Evolutionary conservation across 1,140 invertebrate genomes (phyloP), one percentile per base, ranked within the genome.

Genomic region (Bilobella aurantiaca): DNA sequence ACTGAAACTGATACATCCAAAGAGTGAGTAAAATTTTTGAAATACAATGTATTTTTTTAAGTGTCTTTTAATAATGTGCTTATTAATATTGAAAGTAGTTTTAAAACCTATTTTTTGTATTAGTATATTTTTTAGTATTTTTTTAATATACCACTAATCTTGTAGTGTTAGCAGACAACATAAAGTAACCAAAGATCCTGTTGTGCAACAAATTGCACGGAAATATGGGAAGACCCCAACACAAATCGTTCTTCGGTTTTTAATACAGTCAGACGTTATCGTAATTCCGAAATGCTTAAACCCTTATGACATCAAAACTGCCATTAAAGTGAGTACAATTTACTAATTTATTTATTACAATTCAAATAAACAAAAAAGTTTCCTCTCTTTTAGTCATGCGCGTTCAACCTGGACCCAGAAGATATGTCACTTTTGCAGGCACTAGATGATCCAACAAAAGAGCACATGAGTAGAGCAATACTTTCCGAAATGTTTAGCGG

Each of bases 221-320:
- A 70, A 70, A 28, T 53, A 73, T 61, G 49, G 64, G 0, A 73
- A 66, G 58, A 69, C 72, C 1, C 58, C 61, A 1, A 71, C 69
- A 2, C 73, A 81, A 63, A 69, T 81, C 53, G 69, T 81, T 37
- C 68, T 81, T 1, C 69, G 77, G 23, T 78, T 75, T 68, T 62
- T 79, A 16, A 30, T 78, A 1, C 75, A 80, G 56, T 67, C 71
- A 34, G 74, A 75, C 23, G 69, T 80, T 25, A 16, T 23, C 14
- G 30, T 42, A 5, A 31, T 62, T 21, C 59, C 59, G 46, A 62
- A 62, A 42, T 62, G 59, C 25, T 25, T 62, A 18, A 62, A 46
- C 27, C 29, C 31, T 21, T 62, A 23, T 46, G 59, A 31, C 32
- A 31, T 62, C 29, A 62, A 42, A 62, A 62, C 59, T 46, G n/a